Conservation (phyloP, 2,113 vertebrate genomes). For the Xiphophorus couchianus region DNA sequence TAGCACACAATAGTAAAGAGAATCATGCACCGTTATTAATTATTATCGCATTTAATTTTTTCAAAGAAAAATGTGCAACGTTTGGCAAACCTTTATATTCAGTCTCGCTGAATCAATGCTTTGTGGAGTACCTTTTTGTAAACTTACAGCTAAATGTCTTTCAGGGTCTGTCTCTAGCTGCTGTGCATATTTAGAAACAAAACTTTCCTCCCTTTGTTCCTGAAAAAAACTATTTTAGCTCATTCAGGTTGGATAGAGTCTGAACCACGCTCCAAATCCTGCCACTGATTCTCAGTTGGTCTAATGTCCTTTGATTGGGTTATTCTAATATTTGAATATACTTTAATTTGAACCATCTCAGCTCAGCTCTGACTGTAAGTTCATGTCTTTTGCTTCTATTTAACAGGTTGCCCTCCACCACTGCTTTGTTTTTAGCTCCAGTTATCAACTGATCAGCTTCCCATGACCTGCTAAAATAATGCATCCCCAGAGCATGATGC, state of each 20-base stretch:
- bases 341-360: background rate
- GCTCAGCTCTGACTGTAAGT: background rate
- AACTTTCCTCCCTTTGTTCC: background rate
- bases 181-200: no score
- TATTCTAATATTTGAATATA: background rate
- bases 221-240: background rate
- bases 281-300: background rate
- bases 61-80: no score
- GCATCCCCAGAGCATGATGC: no score
- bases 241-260: background rate
- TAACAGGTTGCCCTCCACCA: background rate
- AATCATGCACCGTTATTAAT: no score
- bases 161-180: no score
- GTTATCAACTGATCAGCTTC: background rate
- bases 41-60: no score
- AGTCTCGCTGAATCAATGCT: no score
- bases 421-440: background rate
- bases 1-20: no score
- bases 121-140: no score
- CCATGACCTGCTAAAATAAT: background rate
- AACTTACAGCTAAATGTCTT: no score
- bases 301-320: background rate
- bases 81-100: no score
- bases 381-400: background rate
- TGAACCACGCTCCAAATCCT: background rate